Evolutionary conservation across 1,140 invertebrate species (phyloP).

Genomic region (Monochamus saltuarius): DNA sequence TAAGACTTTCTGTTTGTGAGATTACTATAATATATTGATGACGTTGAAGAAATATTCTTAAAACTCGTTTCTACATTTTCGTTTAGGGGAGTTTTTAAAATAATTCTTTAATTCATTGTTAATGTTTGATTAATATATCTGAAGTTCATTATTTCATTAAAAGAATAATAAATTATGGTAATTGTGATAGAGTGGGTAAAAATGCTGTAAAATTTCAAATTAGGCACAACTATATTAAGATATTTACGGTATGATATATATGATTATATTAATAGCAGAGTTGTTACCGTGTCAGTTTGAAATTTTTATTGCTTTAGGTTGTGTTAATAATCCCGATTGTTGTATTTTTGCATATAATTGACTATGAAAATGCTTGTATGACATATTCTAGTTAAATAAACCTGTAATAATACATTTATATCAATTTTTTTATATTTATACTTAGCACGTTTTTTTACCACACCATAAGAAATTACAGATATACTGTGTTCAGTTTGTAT

Average conservation of each 20-base stretch:
- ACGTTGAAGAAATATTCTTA: background rate
- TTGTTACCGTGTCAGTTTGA: constrained; percentile 2
- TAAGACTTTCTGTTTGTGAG: constrained; percentile 12
- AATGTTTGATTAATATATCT: constrained; percentile 7
- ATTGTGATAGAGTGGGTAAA: constrained; percentile 18
- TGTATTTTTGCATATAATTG: constrained; percentile 9
- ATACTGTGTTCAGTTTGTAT: constrained; percentile 23
- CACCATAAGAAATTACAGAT: constrained; percentile 5
- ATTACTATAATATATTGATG: constrained; percentile 16
- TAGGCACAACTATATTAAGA: background rate
- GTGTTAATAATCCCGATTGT: background rate
- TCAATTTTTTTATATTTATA: constrained; percentile 28
- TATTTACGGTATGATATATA: too few species aligned
- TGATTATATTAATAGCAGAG: constrained; percentile 1
- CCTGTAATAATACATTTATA: constrained; percentile 19
- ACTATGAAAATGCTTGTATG: constrained; percentile 19
- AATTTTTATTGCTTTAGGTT: background rate
- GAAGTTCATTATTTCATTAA: too few species aligned
- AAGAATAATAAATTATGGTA: constrained; percentile 6
- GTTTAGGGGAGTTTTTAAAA: constrained; percentile 9
- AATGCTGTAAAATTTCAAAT: constrained; percentile 6
- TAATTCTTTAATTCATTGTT: constrained; percentile 17
- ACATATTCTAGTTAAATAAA: constrained; percentile 3
- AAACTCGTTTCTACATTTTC: constrained; percentile 5
- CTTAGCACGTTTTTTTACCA: constrained; percentile 18